Percentiles rank a stretch among this genome's conserved stretches.
These are phyloP conservation scores for Tinamus major DNA, from an alignment of 2,797 vertebrate genomes.

Conservation along the genomic window DNA sequence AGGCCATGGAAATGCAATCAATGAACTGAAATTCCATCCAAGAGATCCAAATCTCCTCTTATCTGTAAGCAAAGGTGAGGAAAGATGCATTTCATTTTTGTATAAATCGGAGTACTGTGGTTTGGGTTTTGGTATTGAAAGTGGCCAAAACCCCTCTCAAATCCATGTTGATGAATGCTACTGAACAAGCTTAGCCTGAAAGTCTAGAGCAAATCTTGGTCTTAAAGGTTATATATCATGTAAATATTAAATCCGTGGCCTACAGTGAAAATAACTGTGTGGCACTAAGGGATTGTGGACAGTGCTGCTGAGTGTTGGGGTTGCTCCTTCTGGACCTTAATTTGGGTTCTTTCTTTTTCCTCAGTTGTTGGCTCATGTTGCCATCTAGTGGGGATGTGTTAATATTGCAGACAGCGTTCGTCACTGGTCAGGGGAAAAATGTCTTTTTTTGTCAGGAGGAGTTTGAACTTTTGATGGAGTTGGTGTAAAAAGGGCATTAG, in stretches of 20 bases:
- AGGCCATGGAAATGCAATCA: slow-evolving; percentile 98
- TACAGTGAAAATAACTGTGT: background rate
- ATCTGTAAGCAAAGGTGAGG: slow-evolving; percentile 98
- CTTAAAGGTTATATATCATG: background rate
- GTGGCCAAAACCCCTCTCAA: background rate
- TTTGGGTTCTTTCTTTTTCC: background rate
- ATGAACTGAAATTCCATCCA: slow-evolving; percentile 98
- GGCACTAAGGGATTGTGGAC: background rate
- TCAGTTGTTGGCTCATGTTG: background rate
- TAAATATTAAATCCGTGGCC: background rate
- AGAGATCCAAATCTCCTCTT: slow-evolving; percentile 97
- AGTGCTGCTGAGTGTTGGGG: background rate
- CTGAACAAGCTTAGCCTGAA: background rate
- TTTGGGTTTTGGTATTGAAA: slow-evolving; percentile 17
- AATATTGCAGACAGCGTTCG: background rate
- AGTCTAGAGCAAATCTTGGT: background rate
- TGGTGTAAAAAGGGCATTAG: background rate
- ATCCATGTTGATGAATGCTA: background rate
- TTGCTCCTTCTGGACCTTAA: background rate
- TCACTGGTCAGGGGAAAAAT: background rate
- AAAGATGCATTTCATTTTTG: slow-evolving; percentile 2
- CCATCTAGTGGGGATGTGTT: slow-evolving; percentile 21
- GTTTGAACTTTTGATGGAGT: background rate
- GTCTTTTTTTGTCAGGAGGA: background rate
- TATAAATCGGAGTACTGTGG: background rate